Percentiles rank a stretch among this genome's conserved stretches.
Evolutionary conservation across 2,797 vertebrate species (phyloP).

Genomic region (Arrhamphus sclerolepis): DNA sequence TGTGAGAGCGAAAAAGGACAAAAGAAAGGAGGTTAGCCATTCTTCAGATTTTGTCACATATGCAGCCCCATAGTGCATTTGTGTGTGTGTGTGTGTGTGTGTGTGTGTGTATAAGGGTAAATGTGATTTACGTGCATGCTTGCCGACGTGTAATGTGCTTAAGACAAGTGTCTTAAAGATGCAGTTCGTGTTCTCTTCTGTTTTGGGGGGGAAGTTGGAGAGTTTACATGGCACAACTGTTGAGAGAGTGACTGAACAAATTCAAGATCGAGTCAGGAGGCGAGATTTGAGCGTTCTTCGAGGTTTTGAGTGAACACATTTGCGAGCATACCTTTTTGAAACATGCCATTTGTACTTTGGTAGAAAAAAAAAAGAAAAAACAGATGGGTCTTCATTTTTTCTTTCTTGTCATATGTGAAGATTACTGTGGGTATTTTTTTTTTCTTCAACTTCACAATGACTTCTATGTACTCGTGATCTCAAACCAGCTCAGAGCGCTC

Average conservation of each 20-base stretch:
- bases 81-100: not conserved
- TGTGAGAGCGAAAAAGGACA: too few species aligned
- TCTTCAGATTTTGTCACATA: constrained; percentile 13
- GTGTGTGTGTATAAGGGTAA: not conserved
- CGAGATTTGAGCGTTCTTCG: not conserved
- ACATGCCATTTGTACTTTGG: not conserved
- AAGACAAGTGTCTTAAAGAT: constrained; percentile 44
- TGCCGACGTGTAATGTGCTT: constrained; percentile 44
- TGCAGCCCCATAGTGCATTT: constrained; percentile 16
- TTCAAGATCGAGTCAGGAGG: not conserved
- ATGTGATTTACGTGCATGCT: not conserved
- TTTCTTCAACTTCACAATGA: not conserved
- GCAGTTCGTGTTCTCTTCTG: constrained; percentile 5
- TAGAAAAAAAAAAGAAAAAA: too few species aligned
- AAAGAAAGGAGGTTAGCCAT: too few species aligned
- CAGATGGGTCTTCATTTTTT: not conserved
- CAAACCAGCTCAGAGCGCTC: not conserved
- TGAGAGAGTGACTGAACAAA: not conserved
- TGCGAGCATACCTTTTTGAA: not conserved
- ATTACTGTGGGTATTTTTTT: not conserved
- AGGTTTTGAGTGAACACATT: not conserved
- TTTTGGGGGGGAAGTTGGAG: constrained; percentile 23
- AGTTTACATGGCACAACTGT: constrained; percentile 2
- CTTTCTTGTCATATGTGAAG: not conserved
- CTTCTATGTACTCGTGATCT: not conserved